Evolutionary conservation across 2,797 vertebrate genomes (phyloP).

Genomic region (Dallia pectoralis): DNA sequence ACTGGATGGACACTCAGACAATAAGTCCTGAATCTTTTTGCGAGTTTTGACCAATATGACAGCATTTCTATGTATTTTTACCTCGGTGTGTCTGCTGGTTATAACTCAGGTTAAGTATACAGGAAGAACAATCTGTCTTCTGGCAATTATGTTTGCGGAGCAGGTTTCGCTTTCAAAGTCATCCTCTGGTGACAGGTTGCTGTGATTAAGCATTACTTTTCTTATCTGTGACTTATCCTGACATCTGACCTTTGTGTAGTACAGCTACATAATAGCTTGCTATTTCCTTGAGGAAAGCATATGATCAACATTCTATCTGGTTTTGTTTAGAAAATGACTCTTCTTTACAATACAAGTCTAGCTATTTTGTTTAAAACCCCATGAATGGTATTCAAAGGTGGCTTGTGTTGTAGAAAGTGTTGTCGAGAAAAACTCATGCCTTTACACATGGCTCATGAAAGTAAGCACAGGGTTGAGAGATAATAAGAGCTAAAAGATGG

Average conservation of each 20-base stretch:
- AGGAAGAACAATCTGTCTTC: constrained; percentile 8
- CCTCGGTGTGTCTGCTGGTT: constrained; percentile 24
- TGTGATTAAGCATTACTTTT: background rate
- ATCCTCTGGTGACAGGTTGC: background rate
- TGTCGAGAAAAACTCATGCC: background rate
- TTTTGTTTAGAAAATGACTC: background rate
- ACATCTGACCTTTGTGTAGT: background rate
- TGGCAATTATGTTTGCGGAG: constrained; percentile 1
- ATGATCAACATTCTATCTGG: background rate
- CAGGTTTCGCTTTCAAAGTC: background rate
- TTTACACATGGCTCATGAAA: background rate
- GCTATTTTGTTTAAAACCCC: background rate
- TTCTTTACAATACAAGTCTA: background rate
- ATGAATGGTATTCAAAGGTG: background rate
- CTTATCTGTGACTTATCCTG: background rate
- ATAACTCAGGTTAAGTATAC: constrained; percentile 36
- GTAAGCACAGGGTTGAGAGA: background rate
- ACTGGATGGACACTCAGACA: constrained; percentile 26
- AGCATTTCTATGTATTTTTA: constrained; percentile 51
- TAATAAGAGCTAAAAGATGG: background rate
- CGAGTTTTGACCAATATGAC: constrained; percentile 41
- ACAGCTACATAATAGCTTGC: background rate
- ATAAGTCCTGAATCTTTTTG: constrained; percentile 40
- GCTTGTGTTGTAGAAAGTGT: background rate
- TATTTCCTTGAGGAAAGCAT: background rate